Percentiles rank a stretch among this genome's conserved stretches.
Conservation (phyloP, 2,113 vertebrate species). For the Oryzias celebensis region DNA sequence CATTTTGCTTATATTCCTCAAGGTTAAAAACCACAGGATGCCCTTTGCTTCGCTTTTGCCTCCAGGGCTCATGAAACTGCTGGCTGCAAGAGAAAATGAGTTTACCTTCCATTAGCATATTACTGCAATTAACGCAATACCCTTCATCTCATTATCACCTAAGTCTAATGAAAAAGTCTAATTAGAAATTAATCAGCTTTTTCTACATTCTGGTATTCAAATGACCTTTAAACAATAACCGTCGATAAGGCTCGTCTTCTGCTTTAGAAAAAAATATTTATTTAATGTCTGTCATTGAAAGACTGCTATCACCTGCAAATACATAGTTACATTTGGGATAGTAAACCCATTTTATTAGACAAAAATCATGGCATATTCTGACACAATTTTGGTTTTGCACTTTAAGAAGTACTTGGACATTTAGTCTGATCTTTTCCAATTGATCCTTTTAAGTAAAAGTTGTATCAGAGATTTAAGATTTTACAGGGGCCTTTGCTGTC, state of each 20-base stretch:
- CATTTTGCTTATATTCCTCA: slow-evolving; percentile 18
- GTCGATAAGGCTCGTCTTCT: slow-evolving; percentile 25
- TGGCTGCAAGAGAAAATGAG: slow-evolving; percentile 62
- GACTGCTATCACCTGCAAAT: slow-evolving; percentile 7
- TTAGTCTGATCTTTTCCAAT: too few species aligned
- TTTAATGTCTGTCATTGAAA: slow-evolving; percentile 31
- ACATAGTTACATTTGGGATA: slow-evolving; percentile 1
- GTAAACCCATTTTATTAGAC: neutral
- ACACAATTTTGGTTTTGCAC: neutral
- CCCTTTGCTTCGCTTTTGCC: slow-evolving; percentile 22
- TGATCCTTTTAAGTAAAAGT: too few species aligned
- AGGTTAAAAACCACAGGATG: slow-evolving; percentile 17
- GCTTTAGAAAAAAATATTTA: slow-evolving; percentile 20
- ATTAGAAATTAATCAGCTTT: slow-evolving; percentile 62
- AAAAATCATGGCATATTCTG: neutral
- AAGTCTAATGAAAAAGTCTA: slow-evolving; percentile 67
- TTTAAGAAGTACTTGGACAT: neutral
- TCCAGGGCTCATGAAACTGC: slow-evolving; percentile 40
- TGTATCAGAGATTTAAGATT: too few species aligned
- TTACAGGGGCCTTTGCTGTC: too few species aligned
- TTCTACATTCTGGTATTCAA: slow-evolving; percentile 20
- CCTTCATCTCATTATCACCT: slow-evolving; percentile 51
- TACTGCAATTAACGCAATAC: slow-evolving; percentile 57
- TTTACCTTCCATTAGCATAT: slow-evolving; percentile 68
- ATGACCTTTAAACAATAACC: slow-evolving; percentile 52